phyloP scores from a whole-genome alignment of 2,797 vertebrate genomes.

The Scleropages formosus region DNA sequence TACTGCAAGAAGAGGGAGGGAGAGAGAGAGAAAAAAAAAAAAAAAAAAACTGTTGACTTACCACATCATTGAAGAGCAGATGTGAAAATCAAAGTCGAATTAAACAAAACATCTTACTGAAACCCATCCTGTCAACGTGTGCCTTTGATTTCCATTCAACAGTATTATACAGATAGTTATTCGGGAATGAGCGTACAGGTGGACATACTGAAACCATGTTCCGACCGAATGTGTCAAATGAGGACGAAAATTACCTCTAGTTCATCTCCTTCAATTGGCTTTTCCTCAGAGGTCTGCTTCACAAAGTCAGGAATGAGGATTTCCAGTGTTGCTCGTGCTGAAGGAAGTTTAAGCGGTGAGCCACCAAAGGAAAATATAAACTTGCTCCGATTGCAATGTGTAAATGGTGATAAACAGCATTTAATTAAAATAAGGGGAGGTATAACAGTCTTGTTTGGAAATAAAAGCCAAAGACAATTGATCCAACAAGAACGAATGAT shows the following conservation, averaged over 20 bases:
- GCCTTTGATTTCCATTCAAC: background rate
- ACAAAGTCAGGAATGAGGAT: constrained; percentile 99
- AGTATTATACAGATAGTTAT: background rate
- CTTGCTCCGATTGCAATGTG: background rate
- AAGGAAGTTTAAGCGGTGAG: constrained; percentile 23
- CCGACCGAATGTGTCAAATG: background rate
- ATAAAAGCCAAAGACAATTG: background rate
- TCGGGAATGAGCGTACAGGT: no score
- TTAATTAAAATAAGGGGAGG: background rate
- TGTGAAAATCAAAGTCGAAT: background rate
- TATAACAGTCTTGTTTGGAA: background rate
- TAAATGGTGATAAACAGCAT: background rate
- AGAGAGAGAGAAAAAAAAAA: constrained; percentile 36
- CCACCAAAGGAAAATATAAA: constrained; percentile 11
- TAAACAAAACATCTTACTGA: background rate
- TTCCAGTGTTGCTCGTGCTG: constrained; percentile 98
- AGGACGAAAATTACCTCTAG: constrained; percentile 78
- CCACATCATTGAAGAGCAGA: background rate
- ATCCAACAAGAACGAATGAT: background rate
- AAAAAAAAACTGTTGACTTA: background rate
- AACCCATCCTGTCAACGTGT: background rate
- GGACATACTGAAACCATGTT: background rate
- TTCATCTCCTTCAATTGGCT: constrained; percentile 92
- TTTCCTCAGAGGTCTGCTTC: constrained; percentile 97
- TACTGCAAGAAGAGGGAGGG: constrained; percentile 84